phyloP scores from a whole-genome alignment of 2,888 invertebrate genomes.

The Ochropleura plecta region DNA sequence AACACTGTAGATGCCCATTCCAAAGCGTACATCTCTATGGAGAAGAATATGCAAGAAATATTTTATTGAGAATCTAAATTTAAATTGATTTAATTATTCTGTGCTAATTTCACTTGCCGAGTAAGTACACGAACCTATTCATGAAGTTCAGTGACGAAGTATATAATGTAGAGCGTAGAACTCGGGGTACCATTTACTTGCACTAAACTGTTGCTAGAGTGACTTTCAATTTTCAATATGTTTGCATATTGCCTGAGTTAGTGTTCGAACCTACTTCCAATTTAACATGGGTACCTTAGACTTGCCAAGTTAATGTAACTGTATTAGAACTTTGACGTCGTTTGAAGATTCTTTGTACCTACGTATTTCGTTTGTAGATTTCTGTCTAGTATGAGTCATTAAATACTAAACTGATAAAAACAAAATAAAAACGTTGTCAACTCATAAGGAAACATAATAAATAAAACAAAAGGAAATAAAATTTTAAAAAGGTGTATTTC shows the following conservation, averaged over 20 bases:
- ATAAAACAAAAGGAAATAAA: constrained; percentile 89
- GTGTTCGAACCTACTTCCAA: constrained; percentile 66
- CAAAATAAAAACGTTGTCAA: constrained; percentile 46
- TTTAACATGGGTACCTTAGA: constrained; percentile 65
- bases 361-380: constrained; percentile 13
- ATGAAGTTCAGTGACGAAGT: constrained; percentile 43
- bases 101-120: constrained; percentile 51
- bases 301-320: constrained; percentile 64
- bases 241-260: constrained; percentile 76
- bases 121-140: constrained; percentile 52
- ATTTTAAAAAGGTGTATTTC: constrained; percentile 88
- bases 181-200: constrained; percentile 54
- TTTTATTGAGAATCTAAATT: constrained; percentile 16
- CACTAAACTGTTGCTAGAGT: constrained; percentile 66
- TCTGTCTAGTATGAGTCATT: background rate
- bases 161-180: constrained; percentile 43
- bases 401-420: constrained; percentile 49
- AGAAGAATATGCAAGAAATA: too few species aligned
- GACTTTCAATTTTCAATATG: constrained; percentile 79
- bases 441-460: constrained; percentile 76
- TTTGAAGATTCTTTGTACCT: constrained; percentile 21
- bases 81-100: constrained; percentile 29
- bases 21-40: too few species aligned
- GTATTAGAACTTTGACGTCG: constrained; percentile 56
- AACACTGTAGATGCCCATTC: too few species aligned